These are phyloP conservation scores for Amphiduros pacificus DNA, from an alignment of 2,888 invertebrate genomes.

Conservation along the genomic window DNA sequence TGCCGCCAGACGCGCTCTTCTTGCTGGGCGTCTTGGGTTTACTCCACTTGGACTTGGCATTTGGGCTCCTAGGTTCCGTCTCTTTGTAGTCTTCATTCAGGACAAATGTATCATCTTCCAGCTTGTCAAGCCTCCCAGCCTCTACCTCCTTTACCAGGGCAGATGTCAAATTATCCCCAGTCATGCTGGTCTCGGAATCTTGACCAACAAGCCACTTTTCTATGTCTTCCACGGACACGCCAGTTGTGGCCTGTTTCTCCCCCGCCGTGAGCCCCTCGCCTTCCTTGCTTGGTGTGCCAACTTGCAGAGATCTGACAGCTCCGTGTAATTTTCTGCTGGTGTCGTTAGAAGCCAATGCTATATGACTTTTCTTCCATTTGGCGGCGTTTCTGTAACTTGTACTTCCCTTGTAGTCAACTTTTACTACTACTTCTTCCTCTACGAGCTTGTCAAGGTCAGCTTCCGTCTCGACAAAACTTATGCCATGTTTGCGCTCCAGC, in stretches of 20 bases:
- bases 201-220: conserved; percentile 43
- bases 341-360: conserved; percentile 64
- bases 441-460: conserved; percentile 75
- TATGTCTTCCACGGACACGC: conserved; percentile 32
- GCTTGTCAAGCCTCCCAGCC: conserved; percentile 3
- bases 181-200: conserved; percentile 39
- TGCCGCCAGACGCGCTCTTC: background rate
- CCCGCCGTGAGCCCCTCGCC: background rate
- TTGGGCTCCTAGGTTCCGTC: too few species aligned
- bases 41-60: too few species aligned
- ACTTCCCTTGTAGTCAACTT: conserved; percentile 85
- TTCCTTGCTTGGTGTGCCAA: background rate
- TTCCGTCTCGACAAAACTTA: conserved; percentile 66
- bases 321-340: conserved; percentile 37
- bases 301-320: conserved; percentile 25
- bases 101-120: too few species aligned
- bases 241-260: background rate
- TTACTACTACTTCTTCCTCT: conserved; percentile 74
- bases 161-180: conserved; percentile 63
- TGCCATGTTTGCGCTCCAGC: conserved; percentile 74
- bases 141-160: conserved; percentile 73
- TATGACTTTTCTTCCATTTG: conserved; percentile 66
- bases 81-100: background rate
- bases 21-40: background rate
- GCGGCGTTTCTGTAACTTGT: conserved; percentile 83